phyloP scores from a whole-genome alignment of 2,113 vertebrate genomes.

The Taxidea taxus region DNA sequence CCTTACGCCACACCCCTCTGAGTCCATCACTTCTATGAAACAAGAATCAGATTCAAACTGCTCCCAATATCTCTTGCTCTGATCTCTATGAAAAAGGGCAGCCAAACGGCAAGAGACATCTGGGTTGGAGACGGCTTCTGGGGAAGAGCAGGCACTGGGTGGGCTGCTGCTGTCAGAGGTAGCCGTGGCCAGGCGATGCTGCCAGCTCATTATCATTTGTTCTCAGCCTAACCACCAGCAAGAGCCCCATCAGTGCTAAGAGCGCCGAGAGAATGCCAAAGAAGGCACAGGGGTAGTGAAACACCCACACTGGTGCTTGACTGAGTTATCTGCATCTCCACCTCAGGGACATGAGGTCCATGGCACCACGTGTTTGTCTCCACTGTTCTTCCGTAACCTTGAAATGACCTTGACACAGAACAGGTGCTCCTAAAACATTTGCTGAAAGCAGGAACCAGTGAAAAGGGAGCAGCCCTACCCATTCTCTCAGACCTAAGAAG shows the following conservation, averaged over 20 bases:
- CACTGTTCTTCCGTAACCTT: background rate
- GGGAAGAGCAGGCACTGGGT: background rate
- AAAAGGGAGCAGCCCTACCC: too few relatives aligned
- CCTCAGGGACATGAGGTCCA: background rate
- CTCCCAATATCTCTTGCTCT: background rate
- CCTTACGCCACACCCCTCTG: background rate
- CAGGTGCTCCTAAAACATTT: background rate
- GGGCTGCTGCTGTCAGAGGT: background rate
- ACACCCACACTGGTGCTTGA: fast-evolving
- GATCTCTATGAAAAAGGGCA: background rate
- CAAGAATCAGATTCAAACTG: background rate
- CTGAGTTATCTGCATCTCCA: background rate
- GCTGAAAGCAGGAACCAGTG: background rate
- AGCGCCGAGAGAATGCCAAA: fast-evolving
- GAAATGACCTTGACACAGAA: background rate
- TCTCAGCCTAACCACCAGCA: background rate
- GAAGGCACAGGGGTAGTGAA: background rate
- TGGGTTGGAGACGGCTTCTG: too few relatives aligned
- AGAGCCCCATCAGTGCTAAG: background rate
- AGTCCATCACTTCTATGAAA: background rate
- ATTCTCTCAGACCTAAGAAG: background rate
- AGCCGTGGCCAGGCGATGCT: background rate
- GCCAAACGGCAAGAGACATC: background rate
- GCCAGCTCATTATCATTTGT: background rate
- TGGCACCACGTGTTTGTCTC: background rate